These are phyloP conservation scores for Hypomesus transpacificus DNA, from an alignment of 2,113 vertebrate genomes.

Conservation along the genomic window DNA sequence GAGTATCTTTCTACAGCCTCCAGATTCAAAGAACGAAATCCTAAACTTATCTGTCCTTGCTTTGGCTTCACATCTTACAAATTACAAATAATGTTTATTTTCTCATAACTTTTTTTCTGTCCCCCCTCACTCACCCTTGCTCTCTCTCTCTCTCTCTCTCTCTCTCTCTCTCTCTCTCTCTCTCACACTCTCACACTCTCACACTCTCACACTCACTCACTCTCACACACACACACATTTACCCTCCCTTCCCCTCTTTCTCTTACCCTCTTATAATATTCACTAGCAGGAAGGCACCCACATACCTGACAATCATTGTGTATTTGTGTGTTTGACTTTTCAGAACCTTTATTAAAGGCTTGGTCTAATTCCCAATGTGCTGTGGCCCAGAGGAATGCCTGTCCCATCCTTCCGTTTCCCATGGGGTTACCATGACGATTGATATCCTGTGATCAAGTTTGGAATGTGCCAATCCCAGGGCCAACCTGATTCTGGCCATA, in stretches of 20 bases:
- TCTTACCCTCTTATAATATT: neutral
- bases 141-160: neutral
- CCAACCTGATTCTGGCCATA: too few species aligned
- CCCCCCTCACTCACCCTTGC: conserved; percentile 8
- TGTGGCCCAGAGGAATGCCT: too few species aligned
- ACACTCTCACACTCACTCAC: neutral
- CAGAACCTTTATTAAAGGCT: conserved; percentile 2
- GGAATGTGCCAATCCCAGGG: too few species aligned
- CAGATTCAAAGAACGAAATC: conserved; percentile 8
- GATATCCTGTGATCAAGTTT: too few species aligned
- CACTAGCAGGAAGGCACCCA: neutral
- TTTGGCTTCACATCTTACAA: conserved; percentile 21
- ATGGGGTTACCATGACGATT: too few species aligned
- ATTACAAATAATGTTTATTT: conserved; percentile 14
- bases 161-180: neutral
- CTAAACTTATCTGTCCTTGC: conserved; percentile 31
- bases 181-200: neutral
- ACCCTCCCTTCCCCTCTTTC: neutral
- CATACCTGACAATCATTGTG: neutral
- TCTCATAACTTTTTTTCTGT: neutral
- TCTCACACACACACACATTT: neutral
- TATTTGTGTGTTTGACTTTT: too few species aligned
- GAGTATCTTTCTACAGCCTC: neutral
- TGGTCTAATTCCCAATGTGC: conserved; percentile 24
- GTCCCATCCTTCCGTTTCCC: too few species aligned